Evolutionary conservation across 2,113 vertebrate genomes (phyloP), one percentile per base, ranked within the genome.

Genomic region (Saguinus midas): DNA sequence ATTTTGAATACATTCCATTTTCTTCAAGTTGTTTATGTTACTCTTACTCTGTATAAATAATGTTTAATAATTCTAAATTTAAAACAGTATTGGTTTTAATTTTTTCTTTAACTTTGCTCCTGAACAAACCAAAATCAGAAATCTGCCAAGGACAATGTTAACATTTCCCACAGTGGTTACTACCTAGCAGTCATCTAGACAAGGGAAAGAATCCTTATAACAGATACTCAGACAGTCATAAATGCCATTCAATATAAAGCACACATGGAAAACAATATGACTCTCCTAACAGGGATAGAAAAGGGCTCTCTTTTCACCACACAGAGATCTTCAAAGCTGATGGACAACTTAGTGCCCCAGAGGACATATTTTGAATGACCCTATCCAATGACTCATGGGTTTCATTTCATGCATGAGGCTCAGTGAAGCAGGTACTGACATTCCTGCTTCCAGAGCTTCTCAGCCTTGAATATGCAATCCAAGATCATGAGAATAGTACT

Each of bases 41-140:
- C 21, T 81, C 80, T 29, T 88, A 68, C 27, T 84, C 93, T 95
- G 14, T 68, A 95, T 55, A 94, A 88, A 68, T 66, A 96, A 91
- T 58, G 57, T 66, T 94, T 90, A 92, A 75, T 58, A 92, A 92
- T 52, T 94, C 66, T 96, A 96, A 84, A 87, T 79, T 88, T 72
- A 94, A 95, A 95, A 64, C 2, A 79, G 14, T 78, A 79, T 48
- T 85, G 10, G 20, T 92, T 92, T 86, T 11, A 35, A 18, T 66
- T 48, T 70, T 85, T 94, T 68, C 25, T 93, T 96, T 93, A 96
- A 48, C 85, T 88, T 90, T 90, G 61, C 7, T 43, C 68, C n/a
- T 61, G 25, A 94, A 84, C 43, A 91, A 92, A 73, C 29, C 16
- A 83, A 95, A 89, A n/a, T 90, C 55, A 73, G 70, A 89, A 83